phyloP scores from a whole-genome alignment of 2,888 invertebrate species.

The Drosophila peninsularis region DNA sequence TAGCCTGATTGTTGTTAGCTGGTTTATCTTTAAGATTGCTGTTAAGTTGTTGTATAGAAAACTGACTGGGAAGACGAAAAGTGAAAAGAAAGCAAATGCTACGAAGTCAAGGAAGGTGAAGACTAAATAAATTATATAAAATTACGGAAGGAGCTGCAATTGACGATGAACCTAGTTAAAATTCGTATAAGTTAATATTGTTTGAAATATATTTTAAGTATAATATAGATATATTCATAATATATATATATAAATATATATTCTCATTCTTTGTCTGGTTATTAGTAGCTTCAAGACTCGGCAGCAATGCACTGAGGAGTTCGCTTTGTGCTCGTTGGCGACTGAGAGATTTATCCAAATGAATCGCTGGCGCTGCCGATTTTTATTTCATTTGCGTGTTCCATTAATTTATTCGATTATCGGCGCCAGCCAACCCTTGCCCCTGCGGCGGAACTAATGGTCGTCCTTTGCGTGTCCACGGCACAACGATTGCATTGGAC shows the following conservation, averaged over 20 bases:
- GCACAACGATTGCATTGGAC: slow-evolving; percentile 28
- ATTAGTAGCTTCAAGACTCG: background rate
- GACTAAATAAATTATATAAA: background rate
- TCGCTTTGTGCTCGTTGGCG: slow-evolving; percentile 27
- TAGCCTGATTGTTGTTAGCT: background rate
- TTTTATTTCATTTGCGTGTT: slow-evolving; percentile 71
- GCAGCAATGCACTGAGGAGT: slow-evolving; percentile 7
- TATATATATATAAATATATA: background rate
- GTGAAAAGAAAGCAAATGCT: background rate
- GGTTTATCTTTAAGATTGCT: background rate
- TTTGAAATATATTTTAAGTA: background rate
- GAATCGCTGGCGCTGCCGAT: slow-evolving; percentile 61
- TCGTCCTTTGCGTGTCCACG: slow-evolving; percentile 62
- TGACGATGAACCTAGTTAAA: too few species aligned
- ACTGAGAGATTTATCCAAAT: slow-evolving; percentile 57
- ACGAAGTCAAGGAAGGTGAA: background rate
- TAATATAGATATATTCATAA: background rate
- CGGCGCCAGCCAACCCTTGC: slow-evolving; percentile 39
- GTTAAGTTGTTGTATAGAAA: too few species aligned
- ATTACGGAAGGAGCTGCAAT: background rate
- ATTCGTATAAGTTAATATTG: background rate
- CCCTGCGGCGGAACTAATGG: slow-evolving; percentile 60
- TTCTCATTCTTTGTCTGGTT: too few species aligned
- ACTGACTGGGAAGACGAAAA: background rate
- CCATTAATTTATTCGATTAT: slow-evolving; percentile 76